Evolutionary conservation across 2,888 invertebrate species (phyloP).

Genomic region (Tipula helvola): DNA sequence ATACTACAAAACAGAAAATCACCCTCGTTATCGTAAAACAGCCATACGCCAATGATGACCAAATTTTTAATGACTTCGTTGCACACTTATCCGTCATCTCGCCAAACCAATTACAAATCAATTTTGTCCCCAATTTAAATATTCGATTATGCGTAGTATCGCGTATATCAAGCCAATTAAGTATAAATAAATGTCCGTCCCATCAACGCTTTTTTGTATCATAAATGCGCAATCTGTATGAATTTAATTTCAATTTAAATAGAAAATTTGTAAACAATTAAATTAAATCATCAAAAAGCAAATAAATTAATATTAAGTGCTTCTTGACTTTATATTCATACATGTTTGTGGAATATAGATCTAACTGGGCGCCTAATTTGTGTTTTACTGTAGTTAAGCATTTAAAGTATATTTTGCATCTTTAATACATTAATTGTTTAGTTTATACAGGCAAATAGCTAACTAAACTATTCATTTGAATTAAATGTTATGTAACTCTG

Average conservation of each 20-base stretch:
- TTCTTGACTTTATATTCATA: background rate
- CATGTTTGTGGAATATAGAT: background rate
- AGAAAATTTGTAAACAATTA: background rate
- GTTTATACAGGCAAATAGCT: background rate
- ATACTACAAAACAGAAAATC: too few relatives aligned
- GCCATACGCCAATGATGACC: too few relatives aligned
- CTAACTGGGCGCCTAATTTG: background rate
- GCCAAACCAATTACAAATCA: background rate
- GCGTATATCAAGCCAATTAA: background rate
- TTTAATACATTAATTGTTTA: too few relatives aligned
- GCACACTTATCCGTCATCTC: too few relatives aligned
- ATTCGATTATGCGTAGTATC: background rate
- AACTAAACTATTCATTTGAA: too few relatives aligned
- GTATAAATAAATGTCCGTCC: background rate
- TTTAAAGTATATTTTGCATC: background rate
- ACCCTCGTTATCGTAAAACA: too few relatives aligned
- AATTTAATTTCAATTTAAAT: background rate
- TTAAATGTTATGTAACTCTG: background rate
- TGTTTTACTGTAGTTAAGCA: background rate
- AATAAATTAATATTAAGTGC: background rate
- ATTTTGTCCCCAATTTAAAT: background rate
- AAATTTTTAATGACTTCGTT: too few relatives aligned
- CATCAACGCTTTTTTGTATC: background rate
- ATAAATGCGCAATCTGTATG: background rate
- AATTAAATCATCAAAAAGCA: background rate